Base-by-base conservation (phyloP, 2,888 invertebrate genomes). In the Dysmachus trigonus region DNA sequence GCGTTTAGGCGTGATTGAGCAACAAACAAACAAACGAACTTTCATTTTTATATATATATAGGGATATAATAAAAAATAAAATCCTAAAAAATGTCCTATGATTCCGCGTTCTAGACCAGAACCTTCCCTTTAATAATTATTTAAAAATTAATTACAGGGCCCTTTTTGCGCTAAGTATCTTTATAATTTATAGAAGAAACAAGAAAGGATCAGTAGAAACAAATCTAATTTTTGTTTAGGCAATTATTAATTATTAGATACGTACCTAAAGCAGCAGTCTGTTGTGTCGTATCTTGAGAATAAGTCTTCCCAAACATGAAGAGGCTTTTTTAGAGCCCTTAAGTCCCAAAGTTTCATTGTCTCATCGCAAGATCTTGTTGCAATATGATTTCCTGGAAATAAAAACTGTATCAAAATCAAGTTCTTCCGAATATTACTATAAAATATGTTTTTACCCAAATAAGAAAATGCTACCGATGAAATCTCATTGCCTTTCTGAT, bases 321-420 rank as follows among this genome's bases (percentile, higher is more conserved):
- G 87, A 0, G 97, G 96, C 87, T 95, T 93, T 90, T 96, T 98
- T 86, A 98, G 96, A 81, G 95, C 94, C 81, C 98, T 93, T 53
- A 98, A 90, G 90, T 99, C 99, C 98, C 99, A 99, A 0, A 99
- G 91, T 91, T 99, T 99, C 88, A 99, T 92, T 0, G 98, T 97
- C 89, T 98, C 98, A 91, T 99, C 99, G 88, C 96, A 96, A 83
- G 96, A 96, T 87, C 99, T 93, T 0, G 97, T 97, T 0, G 96
- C 95, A 30, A 99, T 88, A 84, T 92, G 90, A 31, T 88, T 88
- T 10, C 90, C 90, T 89, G 30, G 1, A 47, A 47, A 22, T 2
- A 15, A 41, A 41, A 72, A 7, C 27, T 73, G 8, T n/a, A 8
- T 27, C 38, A 41, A 41, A 41, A 41, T 13, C 10, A 10, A 41